These are phyloP conservation scores for Corvus cornix DNA, from an alignment of 2,113 vertebrate genomes.

Conservation along the genomic window DNA sequence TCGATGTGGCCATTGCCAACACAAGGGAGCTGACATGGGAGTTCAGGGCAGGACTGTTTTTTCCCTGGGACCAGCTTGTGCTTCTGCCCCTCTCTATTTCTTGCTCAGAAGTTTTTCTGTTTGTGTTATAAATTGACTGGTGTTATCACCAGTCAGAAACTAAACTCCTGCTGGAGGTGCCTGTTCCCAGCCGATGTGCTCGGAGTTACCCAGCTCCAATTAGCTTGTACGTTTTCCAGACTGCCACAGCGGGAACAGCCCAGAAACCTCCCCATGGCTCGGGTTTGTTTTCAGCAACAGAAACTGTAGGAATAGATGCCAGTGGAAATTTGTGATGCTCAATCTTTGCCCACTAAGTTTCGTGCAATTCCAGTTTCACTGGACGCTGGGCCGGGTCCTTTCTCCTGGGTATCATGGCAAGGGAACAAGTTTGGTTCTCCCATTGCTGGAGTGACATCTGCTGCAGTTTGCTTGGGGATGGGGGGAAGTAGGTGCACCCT, in stretches of 20 bases:
- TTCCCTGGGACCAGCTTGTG: neutral
- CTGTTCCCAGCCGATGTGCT: neutral
- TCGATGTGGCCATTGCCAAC: fast-evolving
- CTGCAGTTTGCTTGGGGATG: fast-evolving
- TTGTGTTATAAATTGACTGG: neutral
- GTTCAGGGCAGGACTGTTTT: neutral
- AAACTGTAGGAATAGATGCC: neutral
- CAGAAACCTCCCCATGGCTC: neutral
- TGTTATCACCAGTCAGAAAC: neutral
- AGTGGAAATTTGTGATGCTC: neutral
- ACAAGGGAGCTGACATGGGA: neutral
- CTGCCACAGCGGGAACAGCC: neutral
- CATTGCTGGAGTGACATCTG: neutral
- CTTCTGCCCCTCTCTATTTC: neutral
- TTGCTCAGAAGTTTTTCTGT: neutral
- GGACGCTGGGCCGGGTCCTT: fast-evolving
- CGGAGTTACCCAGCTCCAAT: neutral
- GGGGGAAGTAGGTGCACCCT: neutral
- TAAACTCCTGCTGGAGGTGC: neutral
- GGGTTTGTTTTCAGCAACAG: neutral
- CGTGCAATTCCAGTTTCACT: fast-evolving
- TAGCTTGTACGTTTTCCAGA: neutral
- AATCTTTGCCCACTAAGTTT: neutral
- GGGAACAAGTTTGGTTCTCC: neutral
- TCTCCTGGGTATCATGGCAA: fast-evolving